Evolutionary conservation across 2,888 invertebrate genomes (phyloP), one percentile per base, ranked within the genome.

Genomic region (Xanthorhoe designata): DNA sequence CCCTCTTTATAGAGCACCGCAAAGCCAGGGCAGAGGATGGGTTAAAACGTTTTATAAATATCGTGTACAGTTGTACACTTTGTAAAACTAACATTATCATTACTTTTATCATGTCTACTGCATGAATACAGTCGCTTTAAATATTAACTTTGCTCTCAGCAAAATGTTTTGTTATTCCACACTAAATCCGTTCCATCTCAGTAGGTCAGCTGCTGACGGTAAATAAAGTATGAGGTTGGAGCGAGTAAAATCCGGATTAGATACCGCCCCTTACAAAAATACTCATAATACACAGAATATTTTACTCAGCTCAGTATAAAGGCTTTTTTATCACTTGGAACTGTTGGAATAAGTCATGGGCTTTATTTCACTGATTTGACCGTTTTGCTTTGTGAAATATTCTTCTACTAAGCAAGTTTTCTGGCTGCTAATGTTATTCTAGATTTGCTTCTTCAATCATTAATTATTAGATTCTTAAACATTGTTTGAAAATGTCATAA

Each of bases 191-290:
- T 42, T 42, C 38, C 13, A 9, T 24, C 50, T 32, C 32, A 29
- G 51, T 9, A 15, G 24, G 42, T 19, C 47, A 2, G 18, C 4
- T n/a, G n/a, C 18, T 4, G 50, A n/a, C 50, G 17, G 54, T 61
- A 49, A 61, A 65, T 61, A 65, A 61, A 32, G 32, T 56, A 65
- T 52, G 56, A 47, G 19, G 45, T 45, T n/a, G 32, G 38, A 54
- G 18, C 8, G 51, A 9, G 13, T 10, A 13, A 59, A 58, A 59
- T 24, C 64, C 59, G 59, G 59, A 55, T 60, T 64, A 65, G 17
- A n/a, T 9, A 35, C 52, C 38, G 38, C 52, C 45, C 18, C 45
- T 0, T 56, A 38, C 50, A 58, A 58, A 57, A 35, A 58, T 38
- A 50, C 38, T 42, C 38, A 42, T 42, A 42, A 42, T 38, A 38